phyloP scores from a whole-genome alignment of 1,140 invertebrate species.

The Drosophila teissieri region DNA sequence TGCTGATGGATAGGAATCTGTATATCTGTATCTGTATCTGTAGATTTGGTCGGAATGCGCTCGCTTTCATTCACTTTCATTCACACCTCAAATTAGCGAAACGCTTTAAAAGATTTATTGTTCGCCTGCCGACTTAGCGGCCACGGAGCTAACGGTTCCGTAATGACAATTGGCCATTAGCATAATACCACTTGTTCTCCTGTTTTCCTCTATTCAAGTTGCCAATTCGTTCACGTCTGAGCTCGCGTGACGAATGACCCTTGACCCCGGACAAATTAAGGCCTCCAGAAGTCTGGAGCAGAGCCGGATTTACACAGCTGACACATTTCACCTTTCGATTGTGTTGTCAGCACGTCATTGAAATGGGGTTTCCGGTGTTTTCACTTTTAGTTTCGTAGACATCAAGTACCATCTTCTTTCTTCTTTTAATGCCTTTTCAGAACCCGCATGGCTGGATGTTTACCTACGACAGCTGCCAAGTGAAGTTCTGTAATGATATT shows the following conservation, averaged over 20 bases:
- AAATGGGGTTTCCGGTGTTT: slow-evolving; percentile 76
- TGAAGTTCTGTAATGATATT: slow-evolving; percentile 65
- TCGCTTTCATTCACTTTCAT: slow-evolving; percentile 69
- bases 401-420: slow-evolving; percentile 30
- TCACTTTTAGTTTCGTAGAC: slow-evolving; percentile 60
- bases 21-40: slow-evolving; percentile 9
- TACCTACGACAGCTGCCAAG: slow-evolving; percentile 70
- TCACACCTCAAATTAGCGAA: slow-evolving; percentile 72
- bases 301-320: slow-evolving; percentile 41
- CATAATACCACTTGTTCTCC: slow-evolving; percentile 37
- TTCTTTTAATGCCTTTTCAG: slow-evolving; percentile 27
- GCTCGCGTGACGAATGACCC: slow-evolving; percentile 50
- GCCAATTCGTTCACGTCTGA: slow-evolving; percentile 38
- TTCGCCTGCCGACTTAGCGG: slow-evolving; percentile 50
- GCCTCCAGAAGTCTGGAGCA: slow-evolving; percentile 31
- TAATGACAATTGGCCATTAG: slow-evolving; percentile 60
- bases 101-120: slow-evolving; percentile 55
- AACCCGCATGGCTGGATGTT: slow-evolving; percentile 38
- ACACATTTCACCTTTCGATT: slow-evolving; percentile 54
- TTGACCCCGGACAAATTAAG: slow-evolving; percentile 38
- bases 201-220: slow-evolving; percentile 8
- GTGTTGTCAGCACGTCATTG: slow-evolving; percentile 62
- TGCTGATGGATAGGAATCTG: slow-evolving; percentile 54
- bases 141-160: slow-evolving; percentile 29
- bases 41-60: slow-evolving; percentile 31